A percentile compares a stretch with the other conserved stretches of the same genome.
These are phyloP conservation scores for Microtus richardsoni DNA, from an alignment of 2,113 vertebrate genomes.

Conservation along the genomic window DNA sequence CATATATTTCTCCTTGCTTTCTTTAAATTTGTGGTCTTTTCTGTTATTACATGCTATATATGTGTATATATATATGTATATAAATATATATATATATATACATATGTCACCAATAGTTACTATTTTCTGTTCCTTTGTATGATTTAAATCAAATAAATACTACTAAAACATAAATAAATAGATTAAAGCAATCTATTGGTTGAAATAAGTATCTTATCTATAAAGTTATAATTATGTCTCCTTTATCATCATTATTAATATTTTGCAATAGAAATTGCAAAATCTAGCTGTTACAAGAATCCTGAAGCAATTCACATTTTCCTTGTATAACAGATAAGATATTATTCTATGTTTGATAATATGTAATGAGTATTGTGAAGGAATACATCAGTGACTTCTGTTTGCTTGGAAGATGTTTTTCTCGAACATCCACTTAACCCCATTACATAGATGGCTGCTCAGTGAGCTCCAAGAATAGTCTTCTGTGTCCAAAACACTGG, in stretches of 20 bases:
- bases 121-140: neutral
- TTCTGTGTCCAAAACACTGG: neutral
- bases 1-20: neutral
- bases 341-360: neutral
- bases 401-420: neutral
- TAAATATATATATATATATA: neutral
- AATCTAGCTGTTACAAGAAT: neutral
- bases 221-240: neutral
- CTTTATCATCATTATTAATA: neutral
- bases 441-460: neutral
- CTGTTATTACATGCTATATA: neutral
- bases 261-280: neutral
- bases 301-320: neutral
- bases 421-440: neutral
- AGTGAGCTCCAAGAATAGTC: neutral
- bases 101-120: fast-evolving
- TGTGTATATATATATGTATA: too few relatives aligned
- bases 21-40: neutral
- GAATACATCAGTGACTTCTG: neutral
- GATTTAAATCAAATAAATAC: neutral
- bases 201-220: neutral
- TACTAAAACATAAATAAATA: neutral
- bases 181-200: neutral
- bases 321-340: neutral
- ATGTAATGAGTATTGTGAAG: neutral